These are phyloP conservation scores for Glossophaga mutica DNA, from an alignment of 2,797 vertebrate species.

Conservation along the genomic window DNA sequence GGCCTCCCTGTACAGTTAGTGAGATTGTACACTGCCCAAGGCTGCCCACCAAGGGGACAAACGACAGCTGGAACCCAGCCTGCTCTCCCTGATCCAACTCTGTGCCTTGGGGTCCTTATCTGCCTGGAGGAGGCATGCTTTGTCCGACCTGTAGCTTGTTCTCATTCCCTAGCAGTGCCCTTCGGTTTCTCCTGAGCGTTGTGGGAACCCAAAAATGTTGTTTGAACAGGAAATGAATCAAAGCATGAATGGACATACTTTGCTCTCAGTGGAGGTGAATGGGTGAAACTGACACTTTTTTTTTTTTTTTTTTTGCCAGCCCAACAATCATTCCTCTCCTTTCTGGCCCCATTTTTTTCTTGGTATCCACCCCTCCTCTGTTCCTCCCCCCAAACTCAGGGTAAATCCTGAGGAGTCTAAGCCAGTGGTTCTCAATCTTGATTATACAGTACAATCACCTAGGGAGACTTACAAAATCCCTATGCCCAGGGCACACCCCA, in stretches of 20 bases:
- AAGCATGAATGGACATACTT: background rate
- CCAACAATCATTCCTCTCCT: background rate
- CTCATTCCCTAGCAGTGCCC: background rate
- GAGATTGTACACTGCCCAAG: background rate
- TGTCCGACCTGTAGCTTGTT: background rate
- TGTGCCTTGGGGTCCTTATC: background rate
- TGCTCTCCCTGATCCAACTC: background rate
- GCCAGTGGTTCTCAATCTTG: too few relatives aligned
- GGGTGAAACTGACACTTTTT: too few relatives aligned
- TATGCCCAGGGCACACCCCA: background rate
- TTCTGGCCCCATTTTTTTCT: background rate
- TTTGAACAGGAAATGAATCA: background rate
- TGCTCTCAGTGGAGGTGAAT: too few relatives aligned
- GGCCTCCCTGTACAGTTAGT: background rate
- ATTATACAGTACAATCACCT: background rate
- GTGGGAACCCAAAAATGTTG: background rate
- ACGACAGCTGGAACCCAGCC: background rate
- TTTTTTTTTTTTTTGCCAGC: background rate
- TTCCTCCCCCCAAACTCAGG: background rate
- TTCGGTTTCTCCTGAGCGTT: background rate
- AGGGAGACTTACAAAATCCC: background rate
- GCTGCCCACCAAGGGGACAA: background rate
- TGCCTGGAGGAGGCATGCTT: background rate
- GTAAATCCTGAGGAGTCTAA: background rate
- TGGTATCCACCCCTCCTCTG: background rate